Base-by-base conservation (phyloP, 2,113 vertebrate species). In the Bambusicola thoracicus region DNA sequence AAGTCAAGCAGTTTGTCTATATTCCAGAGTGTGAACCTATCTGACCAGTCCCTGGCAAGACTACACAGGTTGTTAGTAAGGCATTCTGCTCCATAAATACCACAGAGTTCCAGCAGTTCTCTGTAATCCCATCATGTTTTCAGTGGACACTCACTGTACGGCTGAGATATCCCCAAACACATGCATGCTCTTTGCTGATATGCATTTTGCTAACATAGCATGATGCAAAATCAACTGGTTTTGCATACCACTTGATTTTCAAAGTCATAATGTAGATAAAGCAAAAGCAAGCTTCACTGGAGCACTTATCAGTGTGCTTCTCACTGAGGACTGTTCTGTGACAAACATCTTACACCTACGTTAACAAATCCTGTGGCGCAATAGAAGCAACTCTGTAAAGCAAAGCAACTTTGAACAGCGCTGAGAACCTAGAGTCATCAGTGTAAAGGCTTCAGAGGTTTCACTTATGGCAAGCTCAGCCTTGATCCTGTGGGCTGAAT, bases 221-320 rank as follows among this genome's bases (percentile, higher is more conserved):
- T 43, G 68, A 65, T 53, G 58, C 75, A 95, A 90, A 90, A 85
- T 74, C 62, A 74, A 67, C 72, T 74, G 46, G 17, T 4, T 92
- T 89, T 87, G 78, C 53, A 72, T 49, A 27, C n/a, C 59, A 46
- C 5, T 44, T 91, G 49, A 85, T 83, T 90, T 87, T 66, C 58
- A 80, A 85, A 91, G 90, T 87, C 82, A 77, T 0, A 0, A 79
- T 56, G 66, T 7, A 89, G 75, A 77, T 89, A 89, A 85, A 69
- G 63, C 40, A 91, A 77, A 91, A 61, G 36, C 40, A 68, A 43
- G 22, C 62, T 66, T 36, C 49, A 22, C 75, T 72, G 81, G 58
- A 65, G 68, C 59, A 18, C 48, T 53, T 65, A 82, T 16, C 3
- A 0, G 25, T n/a, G 53, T 85, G 76, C 55, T 78, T 65, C 59